Evolutionary conservation across 2,797 vertebrate species (phyloP), one percentile per base, ranked within the genome.

Genomic region (Coregonus suidteri): DNA sequence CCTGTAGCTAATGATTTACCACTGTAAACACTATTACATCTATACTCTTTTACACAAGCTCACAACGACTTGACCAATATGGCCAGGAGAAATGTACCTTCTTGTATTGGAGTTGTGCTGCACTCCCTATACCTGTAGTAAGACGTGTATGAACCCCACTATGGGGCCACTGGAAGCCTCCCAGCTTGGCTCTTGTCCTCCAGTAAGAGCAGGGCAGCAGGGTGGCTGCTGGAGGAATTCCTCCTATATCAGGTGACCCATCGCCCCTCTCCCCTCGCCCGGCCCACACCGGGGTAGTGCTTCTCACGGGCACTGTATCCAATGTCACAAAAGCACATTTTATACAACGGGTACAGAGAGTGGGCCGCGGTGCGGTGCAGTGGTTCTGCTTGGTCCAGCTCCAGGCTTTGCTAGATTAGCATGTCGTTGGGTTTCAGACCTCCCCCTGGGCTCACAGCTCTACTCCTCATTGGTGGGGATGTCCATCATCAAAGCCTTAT

Each of bases 301-400:
- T 93, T 82, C 86, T 80, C 82, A 85, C 71, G 80, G 87, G 79
- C 68, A 82, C 86, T 90, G 91, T 93, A 93, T 95, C 93, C 85
- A 85, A 16, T 95, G 91, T 94, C 93, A 95, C 94, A 95, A 95
- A 94, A 94, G 93, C 92, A 86, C 87, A 88, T 92, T 93, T 89
- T 90, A 91, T 91, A 93, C 91, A 93, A 92, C 90, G 90, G 87
- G 81, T 89, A 92, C 89, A 94, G 92, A 94, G 90, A 91, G 87
- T 69, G 88, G 88, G 85, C 88, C 88, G 6, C 3, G 6, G 41
- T 47, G 88, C 90, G 86, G 83, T 88, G 87, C 88, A 88, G 79
- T 85, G 90, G 86, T 93, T 90, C 89, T 90, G 86, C 90, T 89
- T 90, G 89, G 87, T 84, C 89, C 77, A 20, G 81, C 85, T 90